Conservation (phyloP, 1,140 invertebrate species). For the Magallana gigas region DNA sequence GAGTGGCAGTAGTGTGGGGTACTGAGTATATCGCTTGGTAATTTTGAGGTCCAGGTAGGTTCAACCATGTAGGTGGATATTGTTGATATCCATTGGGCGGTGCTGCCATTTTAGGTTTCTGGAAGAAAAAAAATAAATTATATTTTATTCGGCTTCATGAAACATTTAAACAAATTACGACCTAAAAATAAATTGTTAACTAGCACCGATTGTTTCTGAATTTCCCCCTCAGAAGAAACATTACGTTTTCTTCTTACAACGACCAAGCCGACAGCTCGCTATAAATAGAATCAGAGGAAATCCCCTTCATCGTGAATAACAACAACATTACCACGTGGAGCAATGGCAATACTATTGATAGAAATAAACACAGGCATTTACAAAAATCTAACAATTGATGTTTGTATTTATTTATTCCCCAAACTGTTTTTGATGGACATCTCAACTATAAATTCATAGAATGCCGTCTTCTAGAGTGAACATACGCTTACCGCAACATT, state of each 20-base stretch:
- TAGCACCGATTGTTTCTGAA: neutral
- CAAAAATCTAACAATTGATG: neutral
- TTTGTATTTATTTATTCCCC: too few relatives aligned
- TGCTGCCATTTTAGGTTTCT: conserved; percentile 9
- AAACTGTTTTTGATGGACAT: too few relatives aligned
- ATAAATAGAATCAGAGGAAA: conserved; percentile 23
- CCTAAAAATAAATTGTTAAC: neutral
- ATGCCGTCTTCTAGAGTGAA: too few relatives aligned
- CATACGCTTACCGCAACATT: too few relatives aligned
- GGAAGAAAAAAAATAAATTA: neutral
- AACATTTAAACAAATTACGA: neutral
- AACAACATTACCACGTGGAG: neutral
- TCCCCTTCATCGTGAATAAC: conserved; percentile 8
- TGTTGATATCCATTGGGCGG: conserved; percentile 12
- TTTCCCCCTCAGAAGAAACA: neutral
- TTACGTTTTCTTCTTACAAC: neutral
- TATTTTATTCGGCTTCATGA: neutral
- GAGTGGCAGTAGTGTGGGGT: neutral
- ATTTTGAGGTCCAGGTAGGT: neutral
- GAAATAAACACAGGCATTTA: neutral
- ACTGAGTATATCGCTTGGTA: neutral
- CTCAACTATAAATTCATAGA: too few relatives aligned
- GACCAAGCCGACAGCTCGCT: neutral
- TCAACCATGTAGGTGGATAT: neutral
- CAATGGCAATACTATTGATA: neutral